Base-by-base conservation (phyloP, 2,797 vertebrate genomes). In the Hemibagrus guttatus region DNA sequence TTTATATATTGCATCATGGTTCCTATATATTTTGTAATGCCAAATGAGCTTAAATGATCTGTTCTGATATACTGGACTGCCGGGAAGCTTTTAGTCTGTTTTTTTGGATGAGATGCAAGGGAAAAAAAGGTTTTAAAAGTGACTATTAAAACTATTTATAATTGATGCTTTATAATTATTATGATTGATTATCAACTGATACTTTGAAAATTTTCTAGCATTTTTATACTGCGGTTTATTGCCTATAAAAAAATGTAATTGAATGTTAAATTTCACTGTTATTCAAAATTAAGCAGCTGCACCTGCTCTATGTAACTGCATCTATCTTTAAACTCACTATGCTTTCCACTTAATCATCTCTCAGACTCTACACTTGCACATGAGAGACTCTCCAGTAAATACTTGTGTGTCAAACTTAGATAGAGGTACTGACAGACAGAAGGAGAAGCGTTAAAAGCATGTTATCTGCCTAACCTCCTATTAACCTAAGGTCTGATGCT, bases 21-120 rank as follows among this genome's bases (percentile, higher is more conserved):
- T 39, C 35, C 35, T 39, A 39, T 39, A 85, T 84, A 42, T 91
- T 90, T 91, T 91, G 89, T 89, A 84, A 90, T 58, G 87, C 84
- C 89, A 86, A 92, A 93, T 90, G 89, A 35, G 52, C 83, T 87
- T 89, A 90, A 88, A 66, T 85, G 88, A 76, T 87, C 66, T 39
- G 16, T 46, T 28, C 42, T 75, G 19, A 12, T 21, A 58, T 52
- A 78, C 12, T 78, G 9, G 75, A 78, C 8, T 21, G 9, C 16
- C 5, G 31, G 56, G 19, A 31, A 23, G 5, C 1, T 59, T 26
- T 58, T 23, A 49, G 23, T 74, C 4, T 12, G 26, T 49, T n/a
- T 72, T 54, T 54, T 76, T 0, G 0, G 6, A 31, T 56, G 49
- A 76, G 2, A 28, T 75, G 23, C 14, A 46, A n/a, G 26, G n/a